These are phyloP conservation scores for Zaprionus tsacasi DNA, from an alignment of 1,140 invertebrate genomes.

Conservation along the genomic window DNA sequence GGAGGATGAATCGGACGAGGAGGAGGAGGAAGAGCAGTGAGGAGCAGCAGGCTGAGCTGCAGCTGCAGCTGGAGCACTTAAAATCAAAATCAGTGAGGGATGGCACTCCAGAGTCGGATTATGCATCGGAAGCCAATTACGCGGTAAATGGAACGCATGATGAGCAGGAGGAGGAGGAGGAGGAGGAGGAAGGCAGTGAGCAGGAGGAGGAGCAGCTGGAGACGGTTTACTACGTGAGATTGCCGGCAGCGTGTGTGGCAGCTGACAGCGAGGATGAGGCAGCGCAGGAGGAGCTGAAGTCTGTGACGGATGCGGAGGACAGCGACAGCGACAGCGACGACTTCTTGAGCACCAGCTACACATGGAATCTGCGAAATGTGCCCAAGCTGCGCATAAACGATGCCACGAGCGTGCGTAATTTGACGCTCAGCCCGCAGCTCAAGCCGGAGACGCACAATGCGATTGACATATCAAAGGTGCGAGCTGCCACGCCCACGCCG, in stretches of 20 bases:
- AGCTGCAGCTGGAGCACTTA: conserved; percentile 4
- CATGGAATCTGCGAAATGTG: conserved; percentile 78
- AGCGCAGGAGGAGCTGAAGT: background rate
- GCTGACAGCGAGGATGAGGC: background rate
- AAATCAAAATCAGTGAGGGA: conserved; percentile 70
- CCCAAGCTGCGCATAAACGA: conserved; percentile 74
- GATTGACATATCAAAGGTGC: conserved; percentile 58
- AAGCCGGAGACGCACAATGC: conserved; percentile 19
- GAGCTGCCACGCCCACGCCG: conserved; percentile 53
- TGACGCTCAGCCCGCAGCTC: conserved; percentile 43
- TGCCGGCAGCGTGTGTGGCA: conserved; percentile 48
- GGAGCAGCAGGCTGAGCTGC: conserved; percentile 42
- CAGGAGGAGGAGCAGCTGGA: conserved; percentile 1
- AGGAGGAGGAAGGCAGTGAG: conserved; percentile 26
- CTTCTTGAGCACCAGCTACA: conserved; percentile 78
- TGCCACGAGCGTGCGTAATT: conserved; percentile 50
- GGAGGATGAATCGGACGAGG: conserved; percentile 21
- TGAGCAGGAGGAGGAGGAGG: conserved; percentile 37
- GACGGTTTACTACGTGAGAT: conserved; percentile 60
- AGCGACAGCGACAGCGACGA: conserved; percentile 48
- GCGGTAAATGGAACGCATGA: conserved; percentile 65
- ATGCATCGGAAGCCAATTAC: conserved; percentile 83
- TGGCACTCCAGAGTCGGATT: conserved; percentile 81
- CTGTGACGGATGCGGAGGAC: conserved; percentile 5
- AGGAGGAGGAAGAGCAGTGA: conserved; percentile 5